Evolutionary conservation across 2,797 vertebrate genomes (phyloP).

Genomic region (Molossus molossus): DNA sequence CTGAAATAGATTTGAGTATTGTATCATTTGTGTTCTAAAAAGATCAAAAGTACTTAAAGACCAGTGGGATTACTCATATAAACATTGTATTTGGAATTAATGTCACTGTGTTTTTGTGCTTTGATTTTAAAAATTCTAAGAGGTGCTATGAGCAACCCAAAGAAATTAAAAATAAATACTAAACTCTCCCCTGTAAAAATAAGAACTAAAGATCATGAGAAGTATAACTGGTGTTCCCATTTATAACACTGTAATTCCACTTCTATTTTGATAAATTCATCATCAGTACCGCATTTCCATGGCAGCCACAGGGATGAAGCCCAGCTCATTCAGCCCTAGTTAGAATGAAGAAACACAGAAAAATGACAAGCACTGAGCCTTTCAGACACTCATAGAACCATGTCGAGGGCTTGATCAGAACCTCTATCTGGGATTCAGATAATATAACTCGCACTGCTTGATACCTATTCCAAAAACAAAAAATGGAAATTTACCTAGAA

Average conservation of each 20-base stretch:
- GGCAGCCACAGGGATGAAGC: not conserved
- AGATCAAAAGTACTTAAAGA: conserved; percentile 46
- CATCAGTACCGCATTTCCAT: not conserved
- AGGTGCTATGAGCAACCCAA: not conserved
- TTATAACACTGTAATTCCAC: not conserved
- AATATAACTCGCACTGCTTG: not conserved
- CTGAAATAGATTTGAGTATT: conserved; percentile 9
- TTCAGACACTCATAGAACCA: not conserved
- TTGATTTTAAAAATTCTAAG: conserved; percentile 2
- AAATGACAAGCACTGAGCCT: not conserved
- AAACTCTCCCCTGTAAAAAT: not conserved
- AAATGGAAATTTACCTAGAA: conserved; percentile 14
- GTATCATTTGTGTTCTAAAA: not conserved
- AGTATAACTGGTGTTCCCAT: not conserved
- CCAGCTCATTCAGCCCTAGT: not conserved
- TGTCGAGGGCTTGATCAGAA: not conserved
- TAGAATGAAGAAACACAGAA: conserved; percentile 5
- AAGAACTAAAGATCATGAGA: conserved; percentile 46
- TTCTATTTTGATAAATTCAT: not conserved
- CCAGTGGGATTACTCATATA: conserved; percentile 8
- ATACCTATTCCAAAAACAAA: not conserved
- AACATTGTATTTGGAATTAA: conserved; percentile 50
- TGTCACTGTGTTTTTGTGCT: not conserved
- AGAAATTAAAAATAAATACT: conserved; percentile 48
- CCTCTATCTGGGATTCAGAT: not conserved